These are phyloP conservation scores for Cyprinodon brontotheroides DNA, from an alignment of 2,113 vertebrate genomes.

Conservation along the genomic window DNA sequence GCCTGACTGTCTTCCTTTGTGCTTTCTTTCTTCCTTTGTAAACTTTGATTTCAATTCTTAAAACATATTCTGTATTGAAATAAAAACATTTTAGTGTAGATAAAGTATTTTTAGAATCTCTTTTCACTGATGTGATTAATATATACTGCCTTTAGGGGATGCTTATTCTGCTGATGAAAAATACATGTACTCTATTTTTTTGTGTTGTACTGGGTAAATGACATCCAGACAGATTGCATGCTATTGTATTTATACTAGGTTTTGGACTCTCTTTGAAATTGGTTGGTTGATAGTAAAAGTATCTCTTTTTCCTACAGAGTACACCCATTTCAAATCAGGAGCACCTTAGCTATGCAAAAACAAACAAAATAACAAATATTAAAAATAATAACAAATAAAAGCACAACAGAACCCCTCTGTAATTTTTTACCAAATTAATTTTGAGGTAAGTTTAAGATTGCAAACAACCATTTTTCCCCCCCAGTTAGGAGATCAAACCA, in stretches of 20 bases:
- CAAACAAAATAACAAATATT: too few species aligned
- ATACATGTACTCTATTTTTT: slow-evolving; percentile 39
- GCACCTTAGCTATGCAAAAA: too few species aligned
- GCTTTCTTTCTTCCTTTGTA: slow-evolving; percentile 24
- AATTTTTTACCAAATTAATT: too few species aligned
- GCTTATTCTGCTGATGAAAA: slow-evolving; percentile 26
- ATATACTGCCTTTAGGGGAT: slow-evolving; percentile 30
- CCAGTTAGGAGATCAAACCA: background rate
- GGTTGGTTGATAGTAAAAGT: too few species aligned
- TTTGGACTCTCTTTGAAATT: too few species aligned
- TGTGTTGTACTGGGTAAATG: slow-evolving; percentile 21
- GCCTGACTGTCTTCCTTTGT: slow-evolving; percentile 18
- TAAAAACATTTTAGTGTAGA: slow-evolving; percentile 37
- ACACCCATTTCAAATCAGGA: background rate
- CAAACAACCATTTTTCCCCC: background rate
- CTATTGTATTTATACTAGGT: too few species aligned
- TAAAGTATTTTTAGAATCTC: slow-evolving; percentile 57
- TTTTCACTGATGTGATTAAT: slow-evolving; percentile 21
- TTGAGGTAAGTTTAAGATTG: too few species aligned
- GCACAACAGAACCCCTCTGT: too few species aligned
- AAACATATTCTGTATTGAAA: slow-evolving; percentile 21
- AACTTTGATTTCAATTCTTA: slow-evolving; percentile 34
- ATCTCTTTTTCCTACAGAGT: background rate
- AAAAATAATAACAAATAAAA: too few species aligned
- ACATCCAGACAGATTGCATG: slow-evolving; percentile 14